Percentiles rank a stretch among this genome's conserved stretches.
phyloP scores from a whole-genome alignment of 64 coral and sea anemone genomes.

The Catalaphyllia jardinei region DNA sequence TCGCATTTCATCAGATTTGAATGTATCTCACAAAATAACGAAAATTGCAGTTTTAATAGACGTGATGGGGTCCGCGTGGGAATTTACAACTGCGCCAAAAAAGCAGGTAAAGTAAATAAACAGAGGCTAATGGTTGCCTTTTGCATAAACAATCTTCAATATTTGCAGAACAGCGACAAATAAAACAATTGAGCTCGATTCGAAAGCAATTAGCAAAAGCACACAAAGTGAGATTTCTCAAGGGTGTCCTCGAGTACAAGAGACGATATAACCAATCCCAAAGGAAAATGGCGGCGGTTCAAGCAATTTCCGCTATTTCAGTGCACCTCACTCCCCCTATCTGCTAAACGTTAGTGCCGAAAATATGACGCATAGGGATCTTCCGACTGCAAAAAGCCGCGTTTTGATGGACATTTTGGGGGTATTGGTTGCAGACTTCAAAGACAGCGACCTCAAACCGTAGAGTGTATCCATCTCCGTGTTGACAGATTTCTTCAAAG shows the following conservation, averaged over 20 bases:
- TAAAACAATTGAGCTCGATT: conserved; percentile 37
- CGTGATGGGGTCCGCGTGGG: not conserved
- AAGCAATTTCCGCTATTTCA: conserved; percentile 22
- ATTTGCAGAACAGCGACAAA: conserved; percentile 42
- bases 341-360: conserved; percentile 38
- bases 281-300: conserved; percentile 33
- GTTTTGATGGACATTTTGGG: conserved; percentile 14
- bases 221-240: conserved; percentile 37
- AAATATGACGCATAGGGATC: not conserved
- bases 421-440: conserved; percentile 35
- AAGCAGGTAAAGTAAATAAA: conserved; percentile 4
- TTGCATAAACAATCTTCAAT: conserved; percentile 42
- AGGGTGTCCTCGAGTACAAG: conserved; percentile 16
- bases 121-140: conserved; percentile 19
- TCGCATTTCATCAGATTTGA: not conserved
- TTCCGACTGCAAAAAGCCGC: conserved; percentile 40
- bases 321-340: conserved; percentile 5
- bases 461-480: not conserved
- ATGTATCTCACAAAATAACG: not conserved
- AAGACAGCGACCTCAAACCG: conserved; percentile 20
- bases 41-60: not conserved
- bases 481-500: conserved; percentile 15
- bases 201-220: conserved; percentile 40
- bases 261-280: not conserved
- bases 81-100: not conserved